These are phyloP conservation scores for Sandelia bainsii DNA, from an alignment of 2,797 vertebrate species.

Conservation along the genomic window DNA sequence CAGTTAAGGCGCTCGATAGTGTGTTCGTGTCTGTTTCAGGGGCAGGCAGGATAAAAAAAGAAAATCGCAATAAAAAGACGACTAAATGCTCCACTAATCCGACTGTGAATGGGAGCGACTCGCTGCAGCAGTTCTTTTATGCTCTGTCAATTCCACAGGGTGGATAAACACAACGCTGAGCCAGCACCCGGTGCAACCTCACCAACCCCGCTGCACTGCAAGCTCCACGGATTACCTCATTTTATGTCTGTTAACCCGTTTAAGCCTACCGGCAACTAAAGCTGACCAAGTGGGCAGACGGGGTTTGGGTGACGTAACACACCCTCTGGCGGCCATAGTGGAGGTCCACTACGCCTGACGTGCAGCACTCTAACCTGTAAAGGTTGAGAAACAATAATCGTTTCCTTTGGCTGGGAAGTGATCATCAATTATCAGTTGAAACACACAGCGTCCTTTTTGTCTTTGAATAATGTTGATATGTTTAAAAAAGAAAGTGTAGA, in stretches of 20 bases:
- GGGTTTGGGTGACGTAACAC: slow-evolving; percentile 33
- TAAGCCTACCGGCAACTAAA: slow-evolving; percentile 47
- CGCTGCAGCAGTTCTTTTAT: slow-evolving; percentile 83
- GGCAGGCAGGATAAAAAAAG: slow-evolving; percentile 4
- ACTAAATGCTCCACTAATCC: slow-evolving; percentile 83
- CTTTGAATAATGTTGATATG: neutral
- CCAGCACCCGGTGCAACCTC: slow-evolving; percentile 67
- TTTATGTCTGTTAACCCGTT: slow-evolving; percentile 73
- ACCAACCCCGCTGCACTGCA: slow-evolving; percentile 57
- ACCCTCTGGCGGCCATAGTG: slow-evolving; percentile 30
- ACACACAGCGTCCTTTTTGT: neutral
- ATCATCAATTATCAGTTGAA: neutral
- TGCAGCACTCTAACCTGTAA: neutral
- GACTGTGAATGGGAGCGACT: slow-evolving; percentile 81
- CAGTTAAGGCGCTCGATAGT: slow-evolving; percentile 2
- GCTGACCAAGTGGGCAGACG: slow-evolving; percentile 29
- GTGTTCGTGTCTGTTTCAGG: slow-evolving; percentile 36
- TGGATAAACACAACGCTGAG: slow-evolving; percentile 80
- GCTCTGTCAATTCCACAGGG: slow-evolving; percentile 75
- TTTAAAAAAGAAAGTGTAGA: too few species aligned
- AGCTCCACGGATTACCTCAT: slow-evolving; percentile 69
- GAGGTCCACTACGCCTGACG: neutral
- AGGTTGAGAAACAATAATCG: neutral
- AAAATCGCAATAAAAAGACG: slow-evolving; percentile 53
- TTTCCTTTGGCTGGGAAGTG: neutral